phyloP scores from a whole-genome alignment of 2,888 invertebrate species.

The Amblyjoppa fuscipennis region DNA sequence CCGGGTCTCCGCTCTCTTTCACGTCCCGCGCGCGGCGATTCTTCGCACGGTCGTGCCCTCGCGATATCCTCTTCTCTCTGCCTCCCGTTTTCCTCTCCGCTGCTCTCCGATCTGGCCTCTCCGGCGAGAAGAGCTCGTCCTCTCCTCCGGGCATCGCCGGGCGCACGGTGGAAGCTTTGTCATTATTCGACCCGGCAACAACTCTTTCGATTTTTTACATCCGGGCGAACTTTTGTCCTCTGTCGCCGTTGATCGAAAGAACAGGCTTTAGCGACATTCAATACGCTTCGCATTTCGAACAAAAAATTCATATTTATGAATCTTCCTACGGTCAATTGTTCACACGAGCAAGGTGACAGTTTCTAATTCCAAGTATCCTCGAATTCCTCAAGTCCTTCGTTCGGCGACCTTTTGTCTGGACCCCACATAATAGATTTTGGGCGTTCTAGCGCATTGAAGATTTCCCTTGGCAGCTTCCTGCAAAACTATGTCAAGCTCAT shows the following conservation, averaged over 20 bases:
- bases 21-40: slow-evolving; percentile 65
- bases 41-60: slow-evolving; percentile 67
- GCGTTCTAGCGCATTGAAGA: too few species aligned
- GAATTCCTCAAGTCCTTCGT: neutral
- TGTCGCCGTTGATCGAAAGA: neutral
- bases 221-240: neutral
- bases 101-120: slow-evolving; percentile 13
- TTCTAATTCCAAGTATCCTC: neutral
- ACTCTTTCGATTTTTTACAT: neutral
- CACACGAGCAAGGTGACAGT: neutral
- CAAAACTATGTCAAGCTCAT: slow-evolving; percentile 4
- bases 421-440: neutral
- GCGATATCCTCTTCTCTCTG: slow-evolving; percentile 13
- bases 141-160: slow-evolving; percentile 54
- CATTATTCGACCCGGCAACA: slow-evolving; percentile 23
- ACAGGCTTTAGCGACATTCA: neutral
- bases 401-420: too few species aligned
- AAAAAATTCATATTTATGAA: neutral
- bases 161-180: slow-evolving; percentile 22
- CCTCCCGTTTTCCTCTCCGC: slow-evolving; percentile 21
- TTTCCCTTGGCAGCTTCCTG: slow-evolving; percentile 8
- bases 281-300: neutral
- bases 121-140: slow-evolving; percentile 37
- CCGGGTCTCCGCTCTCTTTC: slow-evolving; percentile 68
- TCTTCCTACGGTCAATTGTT: neutral